Evolutionary conservation across 2,113 vertebrate genomes (phyloP).

Genomic region (Campylomormyrus numenius): DNA sequence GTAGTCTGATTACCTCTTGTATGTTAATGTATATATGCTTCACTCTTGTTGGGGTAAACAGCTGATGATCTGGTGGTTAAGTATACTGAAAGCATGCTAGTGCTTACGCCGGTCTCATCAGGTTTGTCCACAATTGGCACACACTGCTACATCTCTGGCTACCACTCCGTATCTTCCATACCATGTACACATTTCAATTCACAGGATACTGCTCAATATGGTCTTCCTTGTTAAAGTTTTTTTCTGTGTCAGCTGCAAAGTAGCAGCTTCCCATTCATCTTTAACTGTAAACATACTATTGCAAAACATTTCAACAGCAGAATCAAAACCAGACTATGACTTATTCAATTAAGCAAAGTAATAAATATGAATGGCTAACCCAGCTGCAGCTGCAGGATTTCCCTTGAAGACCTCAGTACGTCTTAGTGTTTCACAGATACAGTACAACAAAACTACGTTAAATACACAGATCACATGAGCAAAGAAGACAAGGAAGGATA

Average conservation of each 20-base stretch:
- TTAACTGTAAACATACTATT: background rate
- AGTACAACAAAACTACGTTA: background rate
- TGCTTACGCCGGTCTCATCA: background rate
- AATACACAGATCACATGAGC: background rate
- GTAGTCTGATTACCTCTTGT: background rate
- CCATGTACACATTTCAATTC: background rate
- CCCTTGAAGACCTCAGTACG: background rate
- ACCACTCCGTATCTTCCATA: background rate
- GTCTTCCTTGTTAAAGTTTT: background rate
- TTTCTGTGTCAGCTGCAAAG: background rate
- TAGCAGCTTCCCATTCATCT: background rate
- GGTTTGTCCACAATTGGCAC: background rate
- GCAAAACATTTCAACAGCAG: background rate
- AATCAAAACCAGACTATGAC: background rate
- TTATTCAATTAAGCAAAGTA: background rate
- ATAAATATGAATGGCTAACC: background rate
- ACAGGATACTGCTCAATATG: background rate
- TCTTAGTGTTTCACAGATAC: constrained; percentile 9
- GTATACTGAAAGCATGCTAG: background rate
- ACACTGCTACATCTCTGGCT: constrained; percentile 5
- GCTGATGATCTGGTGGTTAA: background rate
- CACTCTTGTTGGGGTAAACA: background rate
- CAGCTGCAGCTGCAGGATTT: background rate
- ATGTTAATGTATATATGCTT: background rate
- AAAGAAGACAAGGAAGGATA: background rate